These are phyloP conservation scores for Cephalotes varians DNA, from an alignment of 2,888 invertebrate species.

Conservation along the genomic window DNA sequence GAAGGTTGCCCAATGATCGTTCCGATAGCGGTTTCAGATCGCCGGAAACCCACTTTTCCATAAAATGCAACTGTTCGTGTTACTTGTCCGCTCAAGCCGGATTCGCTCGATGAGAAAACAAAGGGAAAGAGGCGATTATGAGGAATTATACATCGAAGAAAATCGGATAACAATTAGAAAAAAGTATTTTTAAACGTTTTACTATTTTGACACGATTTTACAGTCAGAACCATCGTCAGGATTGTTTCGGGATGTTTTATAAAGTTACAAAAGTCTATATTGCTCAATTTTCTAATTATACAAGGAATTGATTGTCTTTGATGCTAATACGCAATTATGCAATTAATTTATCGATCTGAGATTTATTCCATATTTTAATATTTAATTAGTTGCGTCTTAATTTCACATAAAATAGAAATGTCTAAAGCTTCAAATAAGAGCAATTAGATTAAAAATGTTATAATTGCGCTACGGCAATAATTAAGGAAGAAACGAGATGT, in stretches of 20 bases:
- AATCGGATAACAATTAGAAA: not conserved
- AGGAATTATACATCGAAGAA: not conserved
- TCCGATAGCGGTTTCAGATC: conserved; percentile 82
- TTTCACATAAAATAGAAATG: not conserved
- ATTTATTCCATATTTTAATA: not conserved
- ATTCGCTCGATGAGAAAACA: conserved; percentile 69
- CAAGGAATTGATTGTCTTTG: not conserved
- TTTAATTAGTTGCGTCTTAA: not conserved
- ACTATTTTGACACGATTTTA: not conserved
- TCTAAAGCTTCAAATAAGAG: not conserved
- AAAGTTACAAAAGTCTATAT: not conserved
- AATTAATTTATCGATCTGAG: not conserved
- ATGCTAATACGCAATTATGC: not conserved
- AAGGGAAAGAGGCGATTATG: conserved; percentile 53
- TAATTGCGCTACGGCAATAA: conserved; percentile 60
- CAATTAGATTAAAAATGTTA: conserved; percentile 4
- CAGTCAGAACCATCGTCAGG: not conserved
- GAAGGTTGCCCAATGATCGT: conserved; percentile 84
- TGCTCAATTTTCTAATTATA: not conserved
- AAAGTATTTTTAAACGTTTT: not conserved
- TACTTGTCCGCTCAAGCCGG: conserved; percentile 73
- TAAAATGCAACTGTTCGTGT: conserved; percentile 75
- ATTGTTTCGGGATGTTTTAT: not conserved
- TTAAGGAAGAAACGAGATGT: conserved; percentile 66
- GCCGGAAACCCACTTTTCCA: conserved; percentile 84